Percentiles rank a stretch among this genome's conserved stretches.
Evolutionary conservation across 2,888 invertebrate genomes (phyloP).

Genomic region (Pterobdella sp.): DNA sequence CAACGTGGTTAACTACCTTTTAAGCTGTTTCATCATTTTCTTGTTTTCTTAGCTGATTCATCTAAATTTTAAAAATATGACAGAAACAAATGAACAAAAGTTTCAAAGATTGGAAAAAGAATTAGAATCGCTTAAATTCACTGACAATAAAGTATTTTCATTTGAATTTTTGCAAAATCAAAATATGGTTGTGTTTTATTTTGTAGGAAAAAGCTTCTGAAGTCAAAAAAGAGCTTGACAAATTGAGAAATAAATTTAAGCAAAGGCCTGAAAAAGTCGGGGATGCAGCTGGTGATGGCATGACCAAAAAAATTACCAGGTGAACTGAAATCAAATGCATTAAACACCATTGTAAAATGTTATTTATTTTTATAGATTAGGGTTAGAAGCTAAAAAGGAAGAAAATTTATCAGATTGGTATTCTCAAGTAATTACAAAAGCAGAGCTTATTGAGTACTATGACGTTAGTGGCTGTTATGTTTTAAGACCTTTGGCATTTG

Average conservation of each 20-base stretch:
- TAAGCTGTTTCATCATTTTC: no score
- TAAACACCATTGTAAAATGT: not conserved
- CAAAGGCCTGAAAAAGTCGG: not conserved
- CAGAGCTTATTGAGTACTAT: slow-evolving; percentile 98
- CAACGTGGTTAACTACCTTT: no score
- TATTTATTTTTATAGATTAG: slow-evolving; percentile 56
- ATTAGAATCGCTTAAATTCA: not conserved
- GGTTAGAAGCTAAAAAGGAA: slow-evolving; percentile 83
- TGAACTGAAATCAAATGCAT: slow-evolving; percentile 1
- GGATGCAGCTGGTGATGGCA: not conserved
- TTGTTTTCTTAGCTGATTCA: no score
- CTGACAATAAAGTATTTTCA: not conserved
- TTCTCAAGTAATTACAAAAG: slow-evolving; percentile 78
- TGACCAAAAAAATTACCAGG: slow-evolving; percentile 7
- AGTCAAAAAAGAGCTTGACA: slow-evolving; percentile 20
- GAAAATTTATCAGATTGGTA: slow-evolving; percentile 95
- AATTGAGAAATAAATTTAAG: slow-evolving; percentile 10
- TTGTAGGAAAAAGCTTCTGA: slow-evolving; percentile 2
- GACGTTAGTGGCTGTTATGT: slow-evolving; percentile 99
- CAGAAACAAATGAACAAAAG: slow-evolving; percentile 1
- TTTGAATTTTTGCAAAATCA: not conserved
- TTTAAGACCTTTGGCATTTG: slow-evolving; percentile 88
- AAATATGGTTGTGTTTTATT: not conserved
- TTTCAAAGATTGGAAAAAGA: slow-evolving; percentile 2
- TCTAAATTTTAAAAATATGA: not conserved